Conservation (phyloP, 2,113 vertebrate genomes). For the Antechinus flavipes region DNA sequence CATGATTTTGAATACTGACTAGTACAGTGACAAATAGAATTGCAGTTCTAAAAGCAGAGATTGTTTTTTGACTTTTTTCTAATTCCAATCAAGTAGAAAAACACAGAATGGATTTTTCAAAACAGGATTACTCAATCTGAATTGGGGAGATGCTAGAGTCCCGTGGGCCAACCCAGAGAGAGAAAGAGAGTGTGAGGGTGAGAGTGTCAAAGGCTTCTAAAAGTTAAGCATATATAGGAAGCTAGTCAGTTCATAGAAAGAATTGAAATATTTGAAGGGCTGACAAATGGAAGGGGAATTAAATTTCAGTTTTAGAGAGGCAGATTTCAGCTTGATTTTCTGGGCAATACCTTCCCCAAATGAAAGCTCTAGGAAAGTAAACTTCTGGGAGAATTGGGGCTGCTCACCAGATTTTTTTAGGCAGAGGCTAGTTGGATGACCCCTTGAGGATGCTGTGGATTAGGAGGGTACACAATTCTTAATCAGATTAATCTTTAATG, state of each 20-base stretch:
- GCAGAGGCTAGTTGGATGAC: background rate
- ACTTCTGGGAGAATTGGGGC: background rate
- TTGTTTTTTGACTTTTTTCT: background rate
- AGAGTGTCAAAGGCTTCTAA: background rate
- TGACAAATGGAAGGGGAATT: background rate
- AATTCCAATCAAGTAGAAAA: background rate
- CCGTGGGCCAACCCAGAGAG: background rate
- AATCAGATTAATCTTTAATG: background rate
- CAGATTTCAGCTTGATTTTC: background rate
- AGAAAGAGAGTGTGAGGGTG: background rate
- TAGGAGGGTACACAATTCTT: background rate
- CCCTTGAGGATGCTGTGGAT: background rate
- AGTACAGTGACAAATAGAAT: background rate
- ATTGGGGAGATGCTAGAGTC: background rate
- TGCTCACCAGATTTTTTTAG: background rate
- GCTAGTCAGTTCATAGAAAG: background rate
- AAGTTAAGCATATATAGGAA: background rate
- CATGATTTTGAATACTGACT: background rate
- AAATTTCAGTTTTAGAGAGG: background rate
- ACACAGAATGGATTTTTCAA: background rate
- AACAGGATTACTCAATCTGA: background rate
- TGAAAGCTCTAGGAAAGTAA: background rate
- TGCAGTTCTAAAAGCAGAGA: background rate
- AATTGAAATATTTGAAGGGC: background rate
- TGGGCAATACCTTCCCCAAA: background rate